Base-by-base conservation (phyloP, 2,113 vertebrate species). In the Sander vitreus region DNA sequence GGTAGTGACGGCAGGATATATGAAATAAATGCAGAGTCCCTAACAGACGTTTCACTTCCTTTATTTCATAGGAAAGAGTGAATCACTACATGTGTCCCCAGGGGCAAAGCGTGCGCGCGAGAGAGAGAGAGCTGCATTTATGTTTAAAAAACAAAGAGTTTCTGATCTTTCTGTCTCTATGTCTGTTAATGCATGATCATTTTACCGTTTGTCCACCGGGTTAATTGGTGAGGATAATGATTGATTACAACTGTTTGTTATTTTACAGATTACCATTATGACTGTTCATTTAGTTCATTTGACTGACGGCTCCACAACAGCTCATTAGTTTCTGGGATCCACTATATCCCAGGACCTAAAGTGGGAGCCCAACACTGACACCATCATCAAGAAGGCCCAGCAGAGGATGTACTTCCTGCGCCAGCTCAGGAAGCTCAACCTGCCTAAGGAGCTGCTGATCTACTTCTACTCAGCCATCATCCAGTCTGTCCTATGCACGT, bases 41-140 rank as follows among this genome's bases (percentile, higher is more conserved):
- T 23, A 85, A 84, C 83, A 91, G 83, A 82, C 2, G 88, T 94
- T 95, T 95, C 94, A 95, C 72, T 95, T 95, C 94, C 93, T 91
- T 81, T 51, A 78, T 89, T 79, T 84, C 47, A 71, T 64, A 88
- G 92, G 92, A 94, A 91, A 89, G 85, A 53, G 74, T 93, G 93
- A 94, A 85, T 92, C 91, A 92, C 88, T 63, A 57, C 62, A 58
- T 45, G 30, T 67, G 75, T 80, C 93, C 88, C 80, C 1, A 15
- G 88, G 85, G 78, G 39, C 27, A 39, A 2, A 64, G 23, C 30
- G 4, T 4, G 30, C 0, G 33, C 27, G 55, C 1, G 36, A 36
- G 33, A 36, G 89, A 87, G 43, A 63, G 43, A 39, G 57, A 2
- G 36, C 0, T 43, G 39, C 39, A 43, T 78, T 54, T 80, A 69